phyloP scores from a whole-genome alignment of 2,888 invertebrate genomes.

The Campoletis raptor region DNA sequence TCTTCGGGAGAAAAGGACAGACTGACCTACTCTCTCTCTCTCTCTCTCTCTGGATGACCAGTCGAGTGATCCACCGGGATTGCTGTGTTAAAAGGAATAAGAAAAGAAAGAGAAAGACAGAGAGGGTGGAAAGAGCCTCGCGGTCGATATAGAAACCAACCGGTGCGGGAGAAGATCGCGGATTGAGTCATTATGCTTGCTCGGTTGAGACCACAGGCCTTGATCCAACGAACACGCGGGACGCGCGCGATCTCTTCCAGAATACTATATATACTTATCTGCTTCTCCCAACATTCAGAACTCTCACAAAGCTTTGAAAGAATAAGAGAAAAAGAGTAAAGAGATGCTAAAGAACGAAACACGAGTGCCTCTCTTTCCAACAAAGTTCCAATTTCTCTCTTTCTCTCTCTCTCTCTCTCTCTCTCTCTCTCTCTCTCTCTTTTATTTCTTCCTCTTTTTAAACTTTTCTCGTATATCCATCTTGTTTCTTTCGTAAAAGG shows the following conservation, averaged over 20 bases:
- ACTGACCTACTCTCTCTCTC: not conserved
- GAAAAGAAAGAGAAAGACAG: constrained; percentile 72
- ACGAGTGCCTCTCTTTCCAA: constrained; percentile 37
- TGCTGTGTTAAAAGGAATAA: constrained; percentile 70
- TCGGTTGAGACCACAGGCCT: constrained; percentile 83
- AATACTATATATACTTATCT: constrained; percentile 43
- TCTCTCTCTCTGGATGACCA: constrained; percentile 51
- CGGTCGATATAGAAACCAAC: constrained; percentile 54
- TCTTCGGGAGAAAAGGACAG: constrained; percentile 65
- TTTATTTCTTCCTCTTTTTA: constrained; percentile 21
- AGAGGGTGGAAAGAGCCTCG: constrained; percentile 71
- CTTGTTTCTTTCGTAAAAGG: constrained; percentile 79
- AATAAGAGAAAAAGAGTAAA: not conserved
- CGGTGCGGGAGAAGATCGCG: constrained; percentile 83
- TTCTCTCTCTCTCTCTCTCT: constrained; percentile 13
- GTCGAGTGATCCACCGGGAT: constrained; percentile 56
- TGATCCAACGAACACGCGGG: constrained; percentile 77
- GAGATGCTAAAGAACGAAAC: constrained; percentile 17
- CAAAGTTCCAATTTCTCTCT: constrained; percentile 38
- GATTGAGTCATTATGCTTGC: constrained; percentile 85
- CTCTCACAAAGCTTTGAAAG: constrained; percentile 25
- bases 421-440: not conserved
- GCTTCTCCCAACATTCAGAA: constrained; percentile 77
- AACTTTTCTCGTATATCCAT: constrained; percentile 34
- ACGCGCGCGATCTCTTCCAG: constrained; percentile 39